Conservation (phyloP, 2,113 vertebrate species). For the Dolichotis patagonum region DNA sequence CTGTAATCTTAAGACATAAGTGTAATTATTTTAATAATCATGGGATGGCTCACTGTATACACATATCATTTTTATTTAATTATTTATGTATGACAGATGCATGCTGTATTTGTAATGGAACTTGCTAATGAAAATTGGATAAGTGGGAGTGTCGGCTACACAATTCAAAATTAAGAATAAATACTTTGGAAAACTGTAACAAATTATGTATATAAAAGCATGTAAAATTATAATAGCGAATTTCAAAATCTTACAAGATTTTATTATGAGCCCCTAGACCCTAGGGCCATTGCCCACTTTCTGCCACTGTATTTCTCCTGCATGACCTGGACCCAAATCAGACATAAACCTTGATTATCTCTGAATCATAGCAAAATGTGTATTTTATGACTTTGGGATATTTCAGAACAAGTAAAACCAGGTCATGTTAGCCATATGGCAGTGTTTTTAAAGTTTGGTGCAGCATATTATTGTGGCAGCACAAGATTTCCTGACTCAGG, state of each 20-base stretch:
- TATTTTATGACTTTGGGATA: slow-evolving; percentile 59
- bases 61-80: neutral
- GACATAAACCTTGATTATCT: neutral
- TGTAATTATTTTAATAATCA: neutral
- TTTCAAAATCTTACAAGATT: neutral
- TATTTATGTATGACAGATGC: neutral
- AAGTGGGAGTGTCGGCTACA: neutral
- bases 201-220: neutral
- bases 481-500: slow-evolving; percentile 53
- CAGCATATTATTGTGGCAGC: neutral
- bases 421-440: slow-evolving; percentile 44
- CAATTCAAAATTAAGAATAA: neutral
- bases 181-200: neutral
- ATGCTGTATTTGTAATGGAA: slow-evolving; percentile 4
- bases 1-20: neutral
- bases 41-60: neutral
- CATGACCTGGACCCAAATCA: neutral
- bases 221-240: neutral
- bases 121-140: neutral
- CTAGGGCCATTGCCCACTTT: neutral
- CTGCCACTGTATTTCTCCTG: neutral
- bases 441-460: neutral
- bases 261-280: neutral
- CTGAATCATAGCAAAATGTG: slow-evolving; percentile 36
- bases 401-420: slow-evolving; percentile 32